phyloP scores from a whole-genome alignment of 2,888 invertebrate species.

The Ferdinandea cuprea region DNA sequence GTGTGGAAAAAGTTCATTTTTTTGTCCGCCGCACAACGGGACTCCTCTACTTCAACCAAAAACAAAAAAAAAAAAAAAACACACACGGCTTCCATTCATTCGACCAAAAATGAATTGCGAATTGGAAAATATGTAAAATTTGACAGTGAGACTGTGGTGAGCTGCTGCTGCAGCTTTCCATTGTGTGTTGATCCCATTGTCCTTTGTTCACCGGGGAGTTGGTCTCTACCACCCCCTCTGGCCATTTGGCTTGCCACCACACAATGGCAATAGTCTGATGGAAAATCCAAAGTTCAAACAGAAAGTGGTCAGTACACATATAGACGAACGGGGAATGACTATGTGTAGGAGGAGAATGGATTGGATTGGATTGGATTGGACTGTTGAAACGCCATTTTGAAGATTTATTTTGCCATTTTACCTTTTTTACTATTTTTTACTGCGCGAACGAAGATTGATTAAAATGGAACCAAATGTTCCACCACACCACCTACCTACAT shows the following conservation, averaged over 20 bases:
- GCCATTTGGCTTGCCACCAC: slow-evolving; percentile 39
- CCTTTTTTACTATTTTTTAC: background rate
- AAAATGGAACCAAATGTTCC: slow-evolving; percentile 57
- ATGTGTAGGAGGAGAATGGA: slow-evolving; percentile 37
- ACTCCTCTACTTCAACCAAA: slow-evolving; percentile 5
- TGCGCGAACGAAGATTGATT: slow-evolving; percentile 57
- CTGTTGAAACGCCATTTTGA: slow-evolving; percentile 68
- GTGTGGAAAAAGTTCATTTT: slow-evolving; percentile 19
- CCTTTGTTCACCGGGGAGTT: slow-evolving; percentile 61
- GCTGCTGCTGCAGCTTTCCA: too few species aligned
- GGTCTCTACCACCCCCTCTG: slow-evolving; percentile 57
- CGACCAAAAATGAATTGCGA: slow-evolving; percentile 67
- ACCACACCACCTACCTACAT: slow-evolving; percentile 44
- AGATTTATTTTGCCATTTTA: slow-evolving; percentile 50
- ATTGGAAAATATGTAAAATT: slow-evolving; percentile 72
- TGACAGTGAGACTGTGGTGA: slow-evolving; percentile 70
- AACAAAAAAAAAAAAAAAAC: too few species aligned
- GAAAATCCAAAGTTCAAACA: slow-evolving; percentile 75
- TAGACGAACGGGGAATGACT: background rate
- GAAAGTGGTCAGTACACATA: slow-evolving; percentile 59
- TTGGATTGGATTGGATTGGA: slow-evolving; percentile 72
- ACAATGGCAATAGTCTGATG: slow-evolving; percentile 71
- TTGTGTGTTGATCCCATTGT: slow-evolving; percentile 73
- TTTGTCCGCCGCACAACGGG: slow-evolving; percentile 34
- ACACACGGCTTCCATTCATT: slow-evolving; percentile 42